A percentile compares a stretch with the other conserved stretches of the same genome.
Conservation (phyloP, 1,140 invertebrate genomes). For the Dendroctonus valens region DNA sequence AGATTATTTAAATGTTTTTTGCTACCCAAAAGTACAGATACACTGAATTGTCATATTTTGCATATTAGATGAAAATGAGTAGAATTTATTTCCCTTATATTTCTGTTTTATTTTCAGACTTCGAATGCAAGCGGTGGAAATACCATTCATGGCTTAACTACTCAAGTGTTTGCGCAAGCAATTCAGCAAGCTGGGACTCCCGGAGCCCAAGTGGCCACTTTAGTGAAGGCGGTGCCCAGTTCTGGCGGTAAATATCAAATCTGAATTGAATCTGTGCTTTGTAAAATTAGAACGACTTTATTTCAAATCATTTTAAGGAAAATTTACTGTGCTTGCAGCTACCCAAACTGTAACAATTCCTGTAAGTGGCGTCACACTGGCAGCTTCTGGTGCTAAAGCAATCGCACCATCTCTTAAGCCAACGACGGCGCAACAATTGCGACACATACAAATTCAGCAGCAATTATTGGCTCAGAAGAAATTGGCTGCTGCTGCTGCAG, state of each 20-base stretch:
- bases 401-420: conserved; percentile 54
- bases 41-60: not conserved
- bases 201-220: conserved; percentile 54
- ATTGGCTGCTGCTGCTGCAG: conserved; percentile 39
- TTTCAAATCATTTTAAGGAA: not conserved
- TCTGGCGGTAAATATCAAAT: conserved; percentile 42
- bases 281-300: too few species aligned
- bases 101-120: not conserved
- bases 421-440: conserved; percentile 63
- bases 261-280: not conserved
- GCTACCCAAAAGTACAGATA: not conserved
- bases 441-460: conserved; percentile 68
- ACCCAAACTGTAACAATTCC: conserved; percentile 55
- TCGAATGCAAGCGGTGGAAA: conserved; percentile 47
- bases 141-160: conserved; percentile 51
- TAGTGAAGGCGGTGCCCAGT: conserved; percentile 59
- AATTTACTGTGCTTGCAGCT: conserved; percentile 20
- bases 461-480: conserved; percentile 63
- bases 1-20: not conserved
- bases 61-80: not conserved
- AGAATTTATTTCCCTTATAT: not conserved
- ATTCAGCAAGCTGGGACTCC: conserved; percentile 53
- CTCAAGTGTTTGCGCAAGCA: conserved; percentile 60
- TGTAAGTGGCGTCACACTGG: conserved; percentile 50
- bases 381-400: conserved; percentile 50